Evolutionary conservation across 1,140 invertebrate species (phyloP), one percentile per base, ranked within the genome.

Genomic region (Drosophila aff.): DNA sequence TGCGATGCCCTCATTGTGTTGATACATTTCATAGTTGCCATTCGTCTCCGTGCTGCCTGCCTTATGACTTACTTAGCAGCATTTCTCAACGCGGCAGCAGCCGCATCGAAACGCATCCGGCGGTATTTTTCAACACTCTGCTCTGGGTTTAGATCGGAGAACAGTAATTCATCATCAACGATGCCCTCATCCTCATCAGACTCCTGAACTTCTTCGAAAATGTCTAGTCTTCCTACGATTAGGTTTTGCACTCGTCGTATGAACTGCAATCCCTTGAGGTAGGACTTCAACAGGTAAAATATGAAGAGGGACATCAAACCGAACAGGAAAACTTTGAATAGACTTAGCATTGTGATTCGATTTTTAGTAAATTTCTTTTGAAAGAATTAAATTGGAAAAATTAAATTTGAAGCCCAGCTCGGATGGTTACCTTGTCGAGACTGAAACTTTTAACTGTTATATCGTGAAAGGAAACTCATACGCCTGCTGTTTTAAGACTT

Each of bases 111-210:
- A 18, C 63, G 62, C 3, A 23, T 16, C 5, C 53, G 47, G 11
- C 71, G 76, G 16, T 60, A 49, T 2, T 31, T 36, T 33, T 80
- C 66, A 2, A 61, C 46, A 33, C 59, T 73, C 21, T 77, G 66
- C 13, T 64, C 36, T 1, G 68, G 58, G 41, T 85, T 78, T 10
- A 67, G 43, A 31, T 50, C n/a, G 18, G 16, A 5, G 6, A 69
- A 69, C 10, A 44, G 6, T 4, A 18, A 8, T n/a, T 49, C 43
- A 38, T 76, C 72, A 13, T 47, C 18, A 0, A 44, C 16, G 8
- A n/a, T 18, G 5, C 26, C 55, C 8, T 62, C 44, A 1, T 72
- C 57, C 1, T 73, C 53, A 6, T 58, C 55, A 3, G 21, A 23
- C 1, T 50, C 38, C 2, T 41, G 2, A 23, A 40, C 36, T 26